Evolutionary conservation across 2,888 invertebrate species (phyloP).

Genomic region (Melieria picta): DNA sequence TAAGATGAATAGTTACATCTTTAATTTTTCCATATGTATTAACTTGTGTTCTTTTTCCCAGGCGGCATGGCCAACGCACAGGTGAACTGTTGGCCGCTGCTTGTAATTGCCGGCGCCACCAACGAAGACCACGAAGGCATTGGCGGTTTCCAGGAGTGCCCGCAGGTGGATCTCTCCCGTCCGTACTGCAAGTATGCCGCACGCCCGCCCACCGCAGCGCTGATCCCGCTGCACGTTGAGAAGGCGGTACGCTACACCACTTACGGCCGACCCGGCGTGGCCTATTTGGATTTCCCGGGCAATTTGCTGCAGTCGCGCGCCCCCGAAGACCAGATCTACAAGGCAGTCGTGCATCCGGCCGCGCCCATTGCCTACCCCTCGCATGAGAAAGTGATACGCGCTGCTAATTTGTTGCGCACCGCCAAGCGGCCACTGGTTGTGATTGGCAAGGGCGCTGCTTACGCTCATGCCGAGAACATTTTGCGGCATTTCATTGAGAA

Average conservation of each 20-base stretch:
- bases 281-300: slow-evolving; percentile 92
- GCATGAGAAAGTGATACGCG: slow-evolving; percentile 74
- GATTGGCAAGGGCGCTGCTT: slow-evolving; percentile 91
- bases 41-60: slow-evolving; percentile 49
- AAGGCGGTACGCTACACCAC: slow-evolving; percentile 86
- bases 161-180: slow-evolving; percentile 87
- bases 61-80: slow-evolving; percentile 98
- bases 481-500: slow-evolving; percentile 75
- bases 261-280: slow-evolving; percentile 89
- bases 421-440: slow-evolving; percentile 89
- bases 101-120: slow-evolving; percentile 93
- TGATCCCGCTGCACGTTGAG: slow-evolving; percentile 91
- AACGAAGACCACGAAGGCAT: slow-evolving; percentile 93
- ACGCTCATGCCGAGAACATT: slow-evolving; percentile 79
- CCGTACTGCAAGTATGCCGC: slow-evolving; percentile 92
- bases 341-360: slow-evolving; percentile 63
- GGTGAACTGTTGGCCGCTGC: slow-evolving; percentile 93
- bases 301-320: slow-evolving; percentile 75
- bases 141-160: slow-evolving; percentile 96
- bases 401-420: slow-evolving; percentile 74
- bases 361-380: slow-evolving; percentile 79
- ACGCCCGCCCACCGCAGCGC: slow-evolving; percentile 81
- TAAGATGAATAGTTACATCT: no score
- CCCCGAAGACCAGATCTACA: slow-evolving; percentile 55
- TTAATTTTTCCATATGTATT: background rate